Evolutionary conservation across 2,797 vertebrate species (phyloP).

Genomic region (Nasua narica): DNA sequence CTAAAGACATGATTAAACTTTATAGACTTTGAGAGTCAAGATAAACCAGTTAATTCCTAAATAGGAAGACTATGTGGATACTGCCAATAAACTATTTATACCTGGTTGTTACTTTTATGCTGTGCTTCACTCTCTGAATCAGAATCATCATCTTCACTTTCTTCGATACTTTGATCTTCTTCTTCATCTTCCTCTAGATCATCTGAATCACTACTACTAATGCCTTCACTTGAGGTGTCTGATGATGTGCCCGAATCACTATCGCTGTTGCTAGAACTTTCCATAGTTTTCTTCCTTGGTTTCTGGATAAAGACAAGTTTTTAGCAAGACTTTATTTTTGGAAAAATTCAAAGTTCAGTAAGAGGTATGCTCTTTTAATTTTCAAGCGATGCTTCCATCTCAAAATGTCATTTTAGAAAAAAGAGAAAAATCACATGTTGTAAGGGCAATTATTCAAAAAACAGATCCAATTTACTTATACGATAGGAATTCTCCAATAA

Average conservation of each 20-base stretch:
- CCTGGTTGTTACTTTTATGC: conserved; percentile 87
- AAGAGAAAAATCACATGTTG: not conserved
- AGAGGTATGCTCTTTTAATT: conserved; percentile 12
- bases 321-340: conserved; percentile 45
- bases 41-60: not conserved
- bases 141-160: conserved; percentile 91
- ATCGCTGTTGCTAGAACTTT: conserved; percentile 92
- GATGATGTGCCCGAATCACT: conserved; percentile 93
- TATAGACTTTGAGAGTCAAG: not conserved
- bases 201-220: conserved; percentile 93
- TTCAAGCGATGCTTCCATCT: conserved; percentile 17
- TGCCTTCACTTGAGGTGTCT: conserved; percentile 91
- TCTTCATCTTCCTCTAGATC: conserved; percentile 93
- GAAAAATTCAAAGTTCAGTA: conserved; percentile 19
- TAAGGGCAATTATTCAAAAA: not conserved
- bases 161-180: conserved; percentile 90
- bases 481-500: not conserved
- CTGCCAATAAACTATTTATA: conserved; percentile 65
- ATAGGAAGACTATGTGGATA: not conserved
- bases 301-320: conserved; percentile 82
- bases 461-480: conserved; percentile 4
- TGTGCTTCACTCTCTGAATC: conserved; percentile 88
- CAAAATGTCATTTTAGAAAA: conserved; percentile 6
- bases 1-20: not conserved
- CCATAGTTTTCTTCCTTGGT: conserved; percentile 87